Evolutionary conservation across 1,140 invertebrate species (phyloP).

Genomic region (Globodera ellingtonae): DNA sequence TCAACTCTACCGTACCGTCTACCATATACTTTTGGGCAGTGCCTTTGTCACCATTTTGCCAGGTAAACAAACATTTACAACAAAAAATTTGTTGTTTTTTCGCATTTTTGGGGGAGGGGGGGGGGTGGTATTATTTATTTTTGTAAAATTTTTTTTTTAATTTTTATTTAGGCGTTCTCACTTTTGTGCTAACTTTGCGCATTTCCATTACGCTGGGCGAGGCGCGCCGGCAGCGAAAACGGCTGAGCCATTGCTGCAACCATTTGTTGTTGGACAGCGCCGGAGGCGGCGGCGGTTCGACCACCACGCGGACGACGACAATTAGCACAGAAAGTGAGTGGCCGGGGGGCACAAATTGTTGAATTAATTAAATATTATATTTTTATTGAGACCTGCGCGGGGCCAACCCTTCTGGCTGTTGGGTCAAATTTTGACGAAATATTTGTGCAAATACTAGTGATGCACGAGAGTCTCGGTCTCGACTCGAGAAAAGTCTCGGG

Average conservation of each 20-base stretch:
- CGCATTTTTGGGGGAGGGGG: too few species aligned
- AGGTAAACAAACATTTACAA: slow-evolving; percentile 43
- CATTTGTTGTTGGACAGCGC: not conserved
- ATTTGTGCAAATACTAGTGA: too few species aligned
- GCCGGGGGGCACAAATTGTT: not conserved
- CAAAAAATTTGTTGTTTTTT: not conserved
- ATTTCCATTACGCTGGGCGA: slow-evolving; percentile 55
- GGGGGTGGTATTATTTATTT: not conserved
- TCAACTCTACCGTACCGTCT: slow-evolving; percentile 57
- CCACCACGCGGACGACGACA: slow-evolving; percentile 18
- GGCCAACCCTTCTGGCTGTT: too few species aligned
- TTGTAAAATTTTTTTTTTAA: not conserved
- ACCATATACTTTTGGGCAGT: slow-evolving; percentile 57
- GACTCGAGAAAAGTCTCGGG: too few species aligned
- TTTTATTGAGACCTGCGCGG: too few species aligned
- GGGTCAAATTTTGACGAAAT: too few species aligned
- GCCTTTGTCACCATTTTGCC: slow-evolving; percentile 60
- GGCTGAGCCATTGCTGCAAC: slow-evolving; percentile 33
- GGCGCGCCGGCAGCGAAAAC: slow-evolving; percentile 49
- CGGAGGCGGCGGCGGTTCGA: not conserved
- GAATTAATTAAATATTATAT: too few species aligned
- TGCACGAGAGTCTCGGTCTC: too few species aligned
- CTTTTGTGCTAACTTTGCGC: slow-evolving; percentile 57
- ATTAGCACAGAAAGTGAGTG: not conserved
- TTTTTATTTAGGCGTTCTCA: slow-evolving; percentile 20